Base-by-base conservation (phyloP, 2,113 vertebrate genomes). In the Lophochroa leadbeateri region DNA sequence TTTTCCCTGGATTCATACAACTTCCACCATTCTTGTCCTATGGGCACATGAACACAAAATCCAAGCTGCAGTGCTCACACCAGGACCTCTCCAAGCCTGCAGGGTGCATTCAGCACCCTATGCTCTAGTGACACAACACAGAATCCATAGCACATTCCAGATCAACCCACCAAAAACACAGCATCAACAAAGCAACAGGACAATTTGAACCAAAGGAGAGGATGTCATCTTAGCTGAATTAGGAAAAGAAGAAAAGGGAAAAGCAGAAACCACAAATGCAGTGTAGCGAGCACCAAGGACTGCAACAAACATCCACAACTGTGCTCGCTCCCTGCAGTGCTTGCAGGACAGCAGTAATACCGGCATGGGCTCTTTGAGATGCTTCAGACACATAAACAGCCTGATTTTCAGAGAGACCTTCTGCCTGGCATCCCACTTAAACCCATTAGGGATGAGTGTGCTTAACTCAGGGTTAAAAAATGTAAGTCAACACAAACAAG, bases 381-480 rank as follows among this genome's bases (percentile, higher is more conserved):
- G 7, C 13, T 65, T 43, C 43, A 78, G 52, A n/a, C 6, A 20
- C 39, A 89, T 33, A 52, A 92, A 78, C 1, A 55, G 55, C 8
- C 35, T 33, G 39, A 35, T 68, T 86, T 88, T 58, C 75, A 90
- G 53, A 83, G n/a, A 25, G 16, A 70, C 11, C 20, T 46, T 64
- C 53, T 49, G 19, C 37, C 37, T 49, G 6, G 3, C 19, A 9
- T n/a, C 61, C 49, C 37, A 35, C 20, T n/a, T 25, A 44, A 60
- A 33, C 7, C 25, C 61, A 37, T 0, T 37, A 31, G 10, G 33
- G 31, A 58, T 1, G 3, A 52, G 4, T 2, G 20, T 9, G 17
- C 31, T 72, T 39, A 76, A 17, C 13, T 76, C 46, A 37, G 58
- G 21, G 23, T 82, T 91, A 68, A 79, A 82, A 81, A 91, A 37